Base-by-base conservation (phyloP, 2,113 vertebrate species). In the Dendrocopos noguchii region DNA sequence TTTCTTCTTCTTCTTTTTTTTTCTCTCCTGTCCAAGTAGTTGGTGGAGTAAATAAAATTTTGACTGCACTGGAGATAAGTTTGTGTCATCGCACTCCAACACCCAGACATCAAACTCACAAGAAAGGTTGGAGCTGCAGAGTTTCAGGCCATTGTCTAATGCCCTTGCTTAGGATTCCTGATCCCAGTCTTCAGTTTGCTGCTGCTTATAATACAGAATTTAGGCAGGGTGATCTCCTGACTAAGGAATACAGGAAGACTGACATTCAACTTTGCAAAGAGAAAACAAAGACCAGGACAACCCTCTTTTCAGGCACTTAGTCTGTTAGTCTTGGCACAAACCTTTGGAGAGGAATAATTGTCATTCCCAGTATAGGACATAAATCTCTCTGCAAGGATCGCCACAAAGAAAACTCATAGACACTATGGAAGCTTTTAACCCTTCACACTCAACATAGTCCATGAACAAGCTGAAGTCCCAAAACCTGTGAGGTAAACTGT, bases 261-360 rank as follows among this genome's bases (percentile, higher is more conserved):
- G 52, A 78, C 71, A 61, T 75, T 80, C 53, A 85, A 1, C 64
- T 75, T 29, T 53, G 16, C 15, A 47, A 64, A 87, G 47, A 78
- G n/a, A 76, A 93, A 94, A 73, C 52, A 77, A 95, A 92, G 60
- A 29, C 59, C 72, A 77, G 88, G 34, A 92, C 87, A 94, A 89
- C 89, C 91, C 91, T 87, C 88, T 94, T 95, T 95, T 64, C 94
- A 91, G 60, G 65, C 33, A 82, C 47, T 74, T 55, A 31, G 76
- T 74, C 74, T 93, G 25, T 82, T 90, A 73, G 16, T 70, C 63
- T 94, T 66, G 85, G 46, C 47, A 68, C 64, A 60, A 46, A 27
- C 19, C 11, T 91, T 79, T 36, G 28, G 71, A 82, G 47, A 87
- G 31, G 56, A 84, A 64, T 59, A n/a, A 2, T 36, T 60, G 84